Conservation (phyloP, 2,113 vertebrate genomes). For the Hippocampus mohnikei region DNA sequence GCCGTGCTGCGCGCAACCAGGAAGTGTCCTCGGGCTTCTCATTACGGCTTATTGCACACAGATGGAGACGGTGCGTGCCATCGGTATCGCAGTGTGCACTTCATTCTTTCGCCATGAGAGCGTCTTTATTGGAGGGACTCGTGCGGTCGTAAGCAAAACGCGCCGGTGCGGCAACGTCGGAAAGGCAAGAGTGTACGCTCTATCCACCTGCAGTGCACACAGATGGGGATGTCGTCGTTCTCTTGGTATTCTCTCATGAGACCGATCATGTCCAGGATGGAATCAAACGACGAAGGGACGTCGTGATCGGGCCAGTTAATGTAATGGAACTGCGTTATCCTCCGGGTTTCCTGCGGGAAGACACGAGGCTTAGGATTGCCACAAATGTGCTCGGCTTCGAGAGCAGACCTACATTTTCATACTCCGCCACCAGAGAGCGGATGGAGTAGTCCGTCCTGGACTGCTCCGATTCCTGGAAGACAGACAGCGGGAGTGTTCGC, state of each 20-base stretch:
- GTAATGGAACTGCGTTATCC: constrained; percentile 95
- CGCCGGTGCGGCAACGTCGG: not conserved
- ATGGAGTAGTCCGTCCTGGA: constrained; percentile 90
- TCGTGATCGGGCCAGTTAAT: constrained; percentile 99
- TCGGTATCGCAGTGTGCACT: constrained; percentile 1
- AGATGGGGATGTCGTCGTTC: constrained; percentile 92
- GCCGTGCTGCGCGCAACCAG: constrained; percentile 58
- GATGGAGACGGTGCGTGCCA: constrained; percentile 28
- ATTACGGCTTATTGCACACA: constrained; percentile 62
- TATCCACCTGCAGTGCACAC: constrained; percentile 88
- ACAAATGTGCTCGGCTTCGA: too few species aligned
- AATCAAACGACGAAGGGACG: constrained; percentile 95
- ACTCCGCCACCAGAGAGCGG: constrained; percentile 84
- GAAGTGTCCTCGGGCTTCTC: constrained; percentile 67
- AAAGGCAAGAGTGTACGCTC: too few species aligned
- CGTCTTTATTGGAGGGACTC: not conserved
- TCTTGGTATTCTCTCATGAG: constrained; percentile 95
- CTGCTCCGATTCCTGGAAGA: constrained; percentile 87
- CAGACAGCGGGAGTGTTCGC: constrained; percentile 4
- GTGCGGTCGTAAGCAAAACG: not conserved
- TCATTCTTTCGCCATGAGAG: not conserved
- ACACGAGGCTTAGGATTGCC: not conserved
- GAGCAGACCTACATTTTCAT: constrained; percentile 84
- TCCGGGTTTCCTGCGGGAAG: constrained; percentile 80
- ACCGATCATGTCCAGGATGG: constrained; percentile 97